Percentiles rank a stretch among this genome's conserved stretches.
phyloP scores from a whole-genome alignment of 37 sponge, comb jelly and placozoan genomes.

The Spongilla lacustris region DNA sequence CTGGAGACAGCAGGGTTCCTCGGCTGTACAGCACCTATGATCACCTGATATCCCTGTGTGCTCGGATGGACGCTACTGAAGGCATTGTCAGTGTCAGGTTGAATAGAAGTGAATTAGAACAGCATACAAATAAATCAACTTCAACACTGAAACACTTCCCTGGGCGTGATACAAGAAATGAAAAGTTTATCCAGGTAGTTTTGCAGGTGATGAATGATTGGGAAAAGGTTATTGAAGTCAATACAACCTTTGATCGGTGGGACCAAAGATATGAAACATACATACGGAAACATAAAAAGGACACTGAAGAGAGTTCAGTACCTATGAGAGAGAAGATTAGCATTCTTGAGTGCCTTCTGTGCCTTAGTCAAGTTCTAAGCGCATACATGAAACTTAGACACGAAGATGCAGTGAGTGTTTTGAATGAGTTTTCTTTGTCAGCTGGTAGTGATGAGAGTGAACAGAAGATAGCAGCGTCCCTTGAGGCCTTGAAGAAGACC shows the following conservation, averaged over 20 bases:
- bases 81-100: constrained; percentile 45
- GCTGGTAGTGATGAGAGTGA: neutral
- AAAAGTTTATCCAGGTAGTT: constrained; percentile 1
- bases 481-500: constrained; percentile 2
- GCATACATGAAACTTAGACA: constrained; percentile 30
- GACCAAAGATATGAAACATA: constrained; percentile 28
- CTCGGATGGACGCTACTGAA: constrained; percentile 62
- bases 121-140: neutral
- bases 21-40: constrained; percentile 13
- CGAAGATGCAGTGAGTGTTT: constrained; percentile 45
- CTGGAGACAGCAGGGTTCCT: constrained; percentile 41
- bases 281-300: constrained; percentile 17
- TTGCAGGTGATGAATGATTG: neutral
- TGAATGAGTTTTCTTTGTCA: constrained; percentile 8
- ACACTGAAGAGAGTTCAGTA: constrained; percentile 11
- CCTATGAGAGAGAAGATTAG: constrained; percentile 24
- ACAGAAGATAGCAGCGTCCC: neutral
- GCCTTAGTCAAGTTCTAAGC: constrained; percentile 17
- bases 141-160: neutral
- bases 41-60: constrained; percentile 58
- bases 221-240: neutral
- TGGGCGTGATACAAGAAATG: neutral
- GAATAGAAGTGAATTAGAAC: constrained; percentile 30
- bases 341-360: constrained; percentile 17
- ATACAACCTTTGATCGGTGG: neutral